Conservation (phyloP, 2,797 vertebrate species). For the Poecilia wingei region DNA sequence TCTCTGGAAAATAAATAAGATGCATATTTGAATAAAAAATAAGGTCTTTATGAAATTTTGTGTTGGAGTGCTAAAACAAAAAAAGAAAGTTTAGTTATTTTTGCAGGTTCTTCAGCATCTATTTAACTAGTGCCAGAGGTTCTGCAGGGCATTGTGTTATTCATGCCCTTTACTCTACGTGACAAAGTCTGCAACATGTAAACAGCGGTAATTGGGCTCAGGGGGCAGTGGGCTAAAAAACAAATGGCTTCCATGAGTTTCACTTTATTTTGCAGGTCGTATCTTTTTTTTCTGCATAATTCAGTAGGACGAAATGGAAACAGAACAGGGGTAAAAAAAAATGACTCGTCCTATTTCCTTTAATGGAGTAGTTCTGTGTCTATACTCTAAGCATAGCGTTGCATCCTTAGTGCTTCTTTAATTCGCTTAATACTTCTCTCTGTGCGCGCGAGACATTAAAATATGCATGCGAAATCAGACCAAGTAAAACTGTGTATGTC, state of each 20-base stretch:
- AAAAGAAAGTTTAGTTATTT: constrained; percentile 17
- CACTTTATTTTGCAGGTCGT: constrained; percentile 31
- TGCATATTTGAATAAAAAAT: not conserved
- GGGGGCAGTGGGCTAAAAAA: constrained; percentile 44
- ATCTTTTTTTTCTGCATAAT: constrained; percentile 25
- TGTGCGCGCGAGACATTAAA: not conserved
- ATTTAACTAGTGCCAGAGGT: constrained; percentile 17
- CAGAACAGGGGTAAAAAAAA: not conserved
- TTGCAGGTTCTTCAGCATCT: constrained; percentile 36
- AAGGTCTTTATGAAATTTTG: not conserved
- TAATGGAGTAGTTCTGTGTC: constrained; percentile 3
- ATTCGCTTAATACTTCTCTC: constrained; percentile 1
- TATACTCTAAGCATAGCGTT: not conserved
- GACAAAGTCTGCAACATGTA: constrained; percentile 58
- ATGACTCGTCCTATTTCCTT: not conserved
- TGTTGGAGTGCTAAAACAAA: not conserved
- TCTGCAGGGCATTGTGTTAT: constrained; percentile 35
- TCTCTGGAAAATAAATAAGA: not conserved
- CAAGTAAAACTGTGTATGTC: not conserved
- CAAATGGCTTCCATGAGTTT: constrained; percentile 36
- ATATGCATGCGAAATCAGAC: constrained; percentile 5
- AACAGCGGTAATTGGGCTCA: constrained; percentile 77
- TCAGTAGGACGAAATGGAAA: constrained; percentile 11
- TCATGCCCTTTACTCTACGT: constrained; percentile 47
- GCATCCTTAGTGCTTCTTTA: not conserved